A percentile compares a stretch with the other conserved stretches of the same genome.
Evolutionary conservation across 2,797 vertebrate species (phyloP).

Genomic region (Ptychadena robeensis): DNA sequence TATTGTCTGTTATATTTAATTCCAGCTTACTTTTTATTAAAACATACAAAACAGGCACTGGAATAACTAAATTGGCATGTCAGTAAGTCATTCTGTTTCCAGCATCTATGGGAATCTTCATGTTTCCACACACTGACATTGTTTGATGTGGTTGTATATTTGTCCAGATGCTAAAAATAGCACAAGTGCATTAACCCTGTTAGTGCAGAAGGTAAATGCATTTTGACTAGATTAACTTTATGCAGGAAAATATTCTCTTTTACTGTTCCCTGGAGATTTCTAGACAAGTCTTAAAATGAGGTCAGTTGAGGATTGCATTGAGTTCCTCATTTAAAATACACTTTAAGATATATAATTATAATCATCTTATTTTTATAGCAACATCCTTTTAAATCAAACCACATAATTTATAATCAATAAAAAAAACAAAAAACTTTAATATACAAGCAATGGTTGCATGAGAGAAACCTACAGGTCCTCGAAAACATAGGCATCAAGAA

Average conservation of each 20-base stretch:
- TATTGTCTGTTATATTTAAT: too few relatives aligned
- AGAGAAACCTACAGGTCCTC: too few relatives aligned
- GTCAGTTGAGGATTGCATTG: not conserved
- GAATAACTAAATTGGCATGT: conserved; percentile 5
- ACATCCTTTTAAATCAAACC: too few relatives aligned
- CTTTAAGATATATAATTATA: not conserved
- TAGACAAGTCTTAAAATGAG: not conserved
- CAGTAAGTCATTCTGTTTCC: not conserved
- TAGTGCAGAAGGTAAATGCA: conserved; percentile 21
- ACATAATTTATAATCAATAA: too few relatives aligned
- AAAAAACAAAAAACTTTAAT: too few relatives aligned
- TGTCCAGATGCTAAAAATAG: conserved; percentile 51
- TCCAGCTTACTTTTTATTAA: too few relatives aligned
- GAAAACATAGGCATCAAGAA: too few relatives aligned
- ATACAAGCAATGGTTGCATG: too few relatives aligned
- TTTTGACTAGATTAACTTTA: not conserved
- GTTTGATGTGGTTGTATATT: conserved; percentile 41
- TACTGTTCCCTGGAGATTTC: not conserved
- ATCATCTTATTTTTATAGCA: too few relatives aligned
- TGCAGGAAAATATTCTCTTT: not conserved
- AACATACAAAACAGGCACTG: not conserved
- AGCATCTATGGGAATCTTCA: conserved; percentile 43
- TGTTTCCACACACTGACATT: conserved; percentile 34
- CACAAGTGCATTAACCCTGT: conserved; percentile 28
- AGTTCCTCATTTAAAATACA: not conserved